phyloP scores from a whole-genome alignment of 2,888 invertebrate genomes.

The Catocala sponsa region DNA sequence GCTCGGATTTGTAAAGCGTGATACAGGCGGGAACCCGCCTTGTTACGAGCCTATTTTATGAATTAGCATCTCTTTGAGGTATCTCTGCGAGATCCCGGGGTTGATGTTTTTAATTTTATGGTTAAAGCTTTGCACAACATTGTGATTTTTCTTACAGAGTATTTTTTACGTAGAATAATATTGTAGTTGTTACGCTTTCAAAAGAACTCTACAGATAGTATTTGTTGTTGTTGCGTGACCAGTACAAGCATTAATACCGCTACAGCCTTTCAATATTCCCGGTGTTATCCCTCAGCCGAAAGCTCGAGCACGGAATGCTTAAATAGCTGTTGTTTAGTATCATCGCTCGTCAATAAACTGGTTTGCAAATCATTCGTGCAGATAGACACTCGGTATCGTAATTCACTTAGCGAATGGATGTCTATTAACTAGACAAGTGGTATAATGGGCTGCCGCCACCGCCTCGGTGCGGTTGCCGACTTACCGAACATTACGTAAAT shows the following conservation, averaged over 20 bases:
- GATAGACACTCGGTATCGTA: constrained; percentile 60
- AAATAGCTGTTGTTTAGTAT: constrained; percentile 25
- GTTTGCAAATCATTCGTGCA: constrained; percentile 54
- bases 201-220: no score
- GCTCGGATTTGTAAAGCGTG: constrained; percentile 29
- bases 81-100: constrained; percentile 16
- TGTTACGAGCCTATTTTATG: constrained; percentile 29
- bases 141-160: neutral
- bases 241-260: neutral
- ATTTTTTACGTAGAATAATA: neutral
- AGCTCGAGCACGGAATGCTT: constrained; percentile 11
- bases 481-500: constrained; percentile 74
- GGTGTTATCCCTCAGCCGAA: neutral
- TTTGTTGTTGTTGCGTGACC: no score
- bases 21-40: constrained; percentile 14
- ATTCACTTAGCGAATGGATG: constrained; percentile 66
- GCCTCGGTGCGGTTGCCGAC: constrained; percentile 62
- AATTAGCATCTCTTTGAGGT: constrained; percentile 39
- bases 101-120: constrained; percentile 36
- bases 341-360: constrained; percentile 41
- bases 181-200: no score
- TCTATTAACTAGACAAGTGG: constrained; percentile 65
- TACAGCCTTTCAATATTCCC: neutral
- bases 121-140: constrained; percentile 3
- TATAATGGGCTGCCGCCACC: constrained; percentile 57